Percentiles rank a stretch among this genome's conserved stretches.
These are phyloP conservation scores for Tethea ocularis DNA, from an alignment of 2,888 invertebrate genomes.

Conservation along the genomic window DNA sequence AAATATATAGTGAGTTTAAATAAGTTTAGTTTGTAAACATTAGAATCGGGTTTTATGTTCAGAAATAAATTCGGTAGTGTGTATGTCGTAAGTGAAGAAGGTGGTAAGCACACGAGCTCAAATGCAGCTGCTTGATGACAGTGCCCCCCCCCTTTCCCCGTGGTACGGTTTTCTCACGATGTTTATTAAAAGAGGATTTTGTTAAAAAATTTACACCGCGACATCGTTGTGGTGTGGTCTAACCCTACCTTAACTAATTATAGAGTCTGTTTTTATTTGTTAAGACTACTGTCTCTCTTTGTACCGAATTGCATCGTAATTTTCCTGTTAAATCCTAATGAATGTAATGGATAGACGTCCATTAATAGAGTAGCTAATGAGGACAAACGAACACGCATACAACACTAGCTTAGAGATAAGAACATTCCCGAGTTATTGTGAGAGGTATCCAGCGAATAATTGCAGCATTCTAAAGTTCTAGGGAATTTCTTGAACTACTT, in stretches of 20 bases:
- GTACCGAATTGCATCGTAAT: slow-evolving; percentile 1
- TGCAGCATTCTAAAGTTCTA: neutral
- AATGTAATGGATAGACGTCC: slow-evolving; percentile 12
- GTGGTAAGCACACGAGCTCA: too few relatives aligned
- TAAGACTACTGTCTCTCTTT: neutral
- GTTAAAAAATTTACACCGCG: too few relatives aligned
- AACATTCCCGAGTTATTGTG: slow-evolving; percentile 30
- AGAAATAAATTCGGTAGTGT: too few relatives aligned
- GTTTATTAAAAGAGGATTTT: too few relatives aligned
- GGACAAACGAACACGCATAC: slow-evolving; percentile 48
- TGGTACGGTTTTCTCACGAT: too few relatives aligned
- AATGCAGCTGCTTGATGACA: too few relatives aligned
- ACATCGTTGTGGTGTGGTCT: slow-evolving; percentile 10
- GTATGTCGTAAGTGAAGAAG: too few relatives aligned
- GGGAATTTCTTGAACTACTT: neutral
- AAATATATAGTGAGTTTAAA: too few relatives aligned
- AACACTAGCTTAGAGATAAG: slow-evolving; percentile 37
- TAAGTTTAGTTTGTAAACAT: too few relatives aligned
- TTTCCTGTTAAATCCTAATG: slow-evolving; percentile 9
- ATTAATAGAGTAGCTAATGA: slow-evolving; percentile 35
- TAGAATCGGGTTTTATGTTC: too few relatives aligned
- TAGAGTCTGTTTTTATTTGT: neutral
- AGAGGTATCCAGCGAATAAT: slow-evolving; percentile 11
- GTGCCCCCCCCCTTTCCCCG: too few relatives aligned
- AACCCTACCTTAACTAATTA: neutral